Evolutionary conservation across 2,113 vertebrate species (phyloP), one percentile per base, ranked within the genome.

Genomic region (Mustelus asterias): DNA sequence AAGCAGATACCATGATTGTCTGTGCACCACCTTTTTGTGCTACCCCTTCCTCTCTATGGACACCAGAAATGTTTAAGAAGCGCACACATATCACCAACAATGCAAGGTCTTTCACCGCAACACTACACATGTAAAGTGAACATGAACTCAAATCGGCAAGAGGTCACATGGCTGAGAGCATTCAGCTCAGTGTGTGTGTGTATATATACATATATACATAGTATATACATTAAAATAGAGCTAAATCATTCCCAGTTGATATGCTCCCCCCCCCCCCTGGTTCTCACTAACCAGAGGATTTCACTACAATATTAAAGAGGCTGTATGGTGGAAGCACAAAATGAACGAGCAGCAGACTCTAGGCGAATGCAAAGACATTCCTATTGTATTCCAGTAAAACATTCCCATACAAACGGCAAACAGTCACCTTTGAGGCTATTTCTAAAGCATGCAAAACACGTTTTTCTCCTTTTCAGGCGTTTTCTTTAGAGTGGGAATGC

Each of bases 111-210:
- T 29, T 63, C 54, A n/a, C 33, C 20, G 63, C 63, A 20, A 94
- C 41, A 54, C 65, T 18, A 70, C 33, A 72, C 41, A 22, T 95
- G 67, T 26, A 44, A 72, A 95, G 13, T 48, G 44, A 41, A 94
- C 92, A 69, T 69, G 92, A 67, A 44, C 92, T 94, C 63, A 94
- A 69, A 94, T n/a, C 33, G 44, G 94, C 41, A 95, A 72, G 94
- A 16, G 41, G 20, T 76, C 69, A 72, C 69, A 70, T 6, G 37
- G 44, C 94, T 29, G 41, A 6, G 11, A 33, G 37, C 22, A 69
- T 69, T 60, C 88, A n/a, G 29, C 58, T 60, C 33, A 65, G 33
- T 8, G 63, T 92, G 18, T 33, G 33, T 29, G 8, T 10, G 10
- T 33, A 37, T 92, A n/a, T 37, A 93, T 92, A n/a, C 9, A 76